Evolutionary conservation across 2,888 invertebrate species (phyloP), one percentile per base, ranked within the genome.

Genomic region (Sphaerophoria taeniata): DNA sequence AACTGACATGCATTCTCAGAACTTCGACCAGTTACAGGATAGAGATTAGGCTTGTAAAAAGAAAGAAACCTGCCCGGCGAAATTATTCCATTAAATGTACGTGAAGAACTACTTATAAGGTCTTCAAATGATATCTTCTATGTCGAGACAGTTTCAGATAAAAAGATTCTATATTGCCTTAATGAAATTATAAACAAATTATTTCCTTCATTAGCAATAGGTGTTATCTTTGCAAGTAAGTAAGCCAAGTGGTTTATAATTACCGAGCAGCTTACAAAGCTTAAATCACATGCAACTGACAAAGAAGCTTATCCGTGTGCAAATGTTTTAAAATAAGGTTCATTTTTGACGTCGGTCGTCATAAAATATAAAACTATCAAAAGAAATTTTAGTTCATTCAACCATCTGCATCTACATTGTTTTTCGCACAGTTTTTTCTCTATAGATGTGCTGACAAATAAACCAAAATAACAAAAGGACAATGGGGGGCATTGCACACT

Each of bases 401-500:
- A 24, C 24, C 24, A 24, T 24, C 24, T 24, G 24, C 24, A 24
- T 2, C 24, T 24, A 24, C 24, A 24, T 24, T 1, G 24, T 24
- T 24, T 24, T 24, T 24, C 24, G 24, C 24, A 24, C 24, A 24
- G 24, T 2, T 24, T 24, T 24, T 24, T 2, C 24, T 24, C 24
- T 2, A 24, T 24, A 24, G 24, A 2, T 24, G 24, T 24, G 24
- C 24, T 24, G 1, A 24, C 2, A 1, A 24, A 24, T 24, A 24
- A 24, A 24, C 24, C 24, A 14, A 3, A 36, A 31, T 9, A 58
- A 82, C 69, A 73, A 78, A 77, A 77, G 67, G 67, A 69, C 73
- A 67, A 51, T 67, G 12, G 12, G 51, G 45, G 24, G 43, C 55
- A 69, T 9, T 55, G 51, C 14, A 14, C 14, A 49, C 63, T 34